Percentiles rank a stretch among this genome's conserved stretches.
Evolutionary conservation across 1,140 invertebrate genomes (phyloP).

Genomic region (Bombus fervidus): DNA sequence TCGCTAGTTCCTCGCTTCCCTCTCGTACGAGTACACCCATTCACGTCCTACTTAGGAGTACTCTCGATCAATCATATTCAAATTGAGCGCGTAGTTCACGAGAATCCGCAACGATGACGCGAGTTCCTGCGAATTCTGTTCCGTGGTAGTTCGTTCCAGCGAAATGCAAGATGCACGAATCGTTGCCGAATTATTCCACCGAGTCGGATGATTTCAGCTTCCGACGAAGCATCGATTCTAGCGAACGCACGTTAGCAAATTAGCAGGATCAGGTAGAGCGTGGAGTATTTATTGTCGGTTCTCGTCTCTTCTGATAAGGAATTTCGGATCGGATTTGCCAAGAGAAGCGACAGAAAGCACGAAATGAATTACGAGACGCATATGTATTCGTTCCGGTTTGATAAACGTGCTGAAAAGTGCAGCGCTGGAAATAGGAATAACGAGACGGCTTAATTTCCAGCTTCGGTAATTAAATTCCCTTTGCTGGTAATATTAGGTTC

Average conservation of each 20-base stretch:
- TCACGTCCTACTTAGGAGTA: conserved; percentile 66
- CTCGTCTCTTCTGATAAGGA: background rate
- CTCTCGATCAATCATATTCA: conserved; percentile 79
- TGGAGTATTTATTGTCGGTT: background rate
- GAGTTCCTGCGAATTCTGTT: background rate
- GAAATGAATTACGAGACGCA: no score
- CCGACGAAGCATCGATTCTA: no score
- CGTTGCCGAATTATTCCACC: background rate
- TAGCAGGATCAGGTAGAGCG: no score
- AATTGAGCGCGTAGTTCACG: conserved; percentile 59
- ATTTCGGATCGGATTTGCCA: no score
- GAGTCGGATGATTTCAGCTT: background rate
- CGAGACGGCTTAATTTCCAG: background rate
- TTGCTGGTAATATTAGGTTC: background rate
- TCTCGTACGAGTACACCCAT: conserved; percentile 55
- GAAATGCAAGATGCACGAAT: background rate
- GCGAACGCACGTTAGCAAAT: no score
- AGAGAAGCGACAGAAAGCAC: background rate
- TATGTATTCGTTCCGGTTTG: background rate
- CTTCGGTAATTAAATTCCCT: background rate
- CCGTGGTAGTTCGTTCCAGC: background rate
- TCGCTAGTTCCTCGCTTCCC: conserved; percentile 46
- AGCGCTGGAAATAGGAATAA: background rate
- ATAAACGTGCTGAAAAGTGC: background rate
- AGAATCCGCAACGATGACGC: conserved; percentile 32